Percentiles rank a stretch among this genome's conserved stretches.
Evolutionary conservation across 2,888 invertebrate genomes (phyloP).

Genomic region (Acanthopleura granulata): DNA sequence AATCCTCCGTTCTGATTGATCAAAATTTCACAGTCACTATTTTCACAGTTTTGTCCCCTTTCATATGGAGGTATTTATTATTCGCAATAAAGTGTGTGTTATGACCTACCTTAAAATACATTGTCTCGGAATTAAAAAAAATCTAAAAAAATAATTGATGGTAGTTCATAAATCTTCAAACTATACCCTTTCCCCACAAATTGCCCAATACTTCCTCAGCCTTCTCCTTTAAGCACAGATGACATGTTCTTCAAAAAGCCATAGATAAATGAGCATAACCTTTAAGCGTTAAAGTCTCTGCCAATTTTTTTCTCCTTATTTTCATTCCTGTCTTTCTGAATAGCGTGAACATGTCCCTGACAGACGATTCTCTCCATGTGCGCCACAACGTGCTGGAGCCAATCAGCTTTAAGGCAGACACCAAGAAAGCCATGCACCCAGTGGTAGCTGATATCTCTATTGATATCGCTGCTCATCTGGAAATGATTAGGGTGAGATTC

Average conservation of each 20-base stretch:
- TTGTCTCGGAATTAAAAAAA: no score
- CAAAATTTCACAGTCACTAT: no score
- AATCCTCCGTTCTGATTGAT: no score
- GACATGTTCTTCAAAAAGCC: slow-evolving; percentile 6
- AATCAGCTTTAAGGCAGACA: slow-evolving; percentile 79
- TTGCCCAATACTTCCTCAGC: no score
- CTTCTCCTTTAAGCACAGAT: not conserved
- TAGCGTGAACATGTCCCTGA: slow-evolving; percentile 47
- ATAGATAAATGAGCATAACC: slow-evolving; percentile 28
- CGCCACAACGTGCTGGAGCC: slow-evolving; percentile 84
- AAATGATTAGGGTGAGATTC: slow-evolving; percentile 72
- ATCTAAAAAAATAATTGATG: no score
- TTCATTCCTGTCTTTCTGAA: not conserved
- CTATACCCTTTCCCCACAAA: no score
- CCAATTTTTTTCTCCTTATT: not conserved
- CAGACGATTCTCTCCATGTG: slow-evolving; percentile 79
- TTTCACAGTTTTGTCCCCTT: no score
- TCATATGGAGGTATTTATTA: no score
- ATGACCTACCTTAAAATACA: no score
- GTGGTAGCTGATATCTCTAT: slow-evolving; percentile 70
- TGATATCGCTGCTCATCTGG: slow-evolving; percentile 79
- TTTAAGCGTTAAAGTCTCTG: slow-evolving; percentile 19
- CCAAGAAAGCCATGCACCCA: slow-evolving; percentile 77
- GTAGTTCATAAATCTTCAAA: no score
- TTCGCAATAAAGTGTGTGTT: no score